Conservation (phyloP, 2,113 vertebrate species). For the Neotragus moschatus region DNA sequence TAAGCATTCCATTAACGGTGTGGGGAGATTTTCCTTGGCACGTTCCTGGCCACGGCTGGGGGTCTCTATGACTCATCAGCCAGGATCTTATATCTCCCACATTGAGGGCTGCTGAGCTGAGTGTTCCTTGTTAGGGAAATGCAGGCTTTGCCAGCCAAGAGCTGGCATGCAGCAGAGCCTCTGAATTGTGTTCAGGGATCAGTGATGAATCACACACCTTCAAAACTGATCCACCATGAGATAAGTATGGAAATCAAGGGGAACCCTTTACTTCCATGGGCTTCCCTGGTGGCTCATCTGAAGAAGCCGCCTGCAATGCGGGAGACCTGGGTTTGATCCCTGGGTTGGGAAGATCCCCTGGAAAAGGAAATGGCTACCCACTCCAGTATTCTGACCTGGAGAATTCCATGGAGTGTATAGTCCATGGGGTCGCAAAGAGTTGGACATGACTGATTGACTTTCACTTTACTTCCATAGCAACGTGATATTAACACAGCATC, state of each 20-base stretch:
- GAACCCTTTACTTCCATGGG: rapidly evolving
- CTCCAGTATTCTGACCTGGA: neutral
- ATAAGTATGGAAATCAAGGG: rapidly evolving
- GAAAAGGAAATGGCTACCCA: neutral
- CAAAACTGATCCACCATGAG: neutral
- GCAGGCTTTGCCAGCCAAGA: neutral
- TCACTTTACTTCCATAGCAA: too few species aligned
- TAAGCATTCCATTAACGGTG: neutral
- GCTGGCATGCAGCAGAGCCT: neutral
- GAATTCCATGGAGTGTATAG: neutral
- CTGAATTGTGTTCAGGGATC: too few species aligned
- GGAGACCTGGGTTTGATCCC: neutral
- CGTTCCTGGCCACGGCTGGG: neutral
- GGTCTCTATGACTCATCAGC: neutral
- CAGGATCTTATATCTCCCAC: neutral
- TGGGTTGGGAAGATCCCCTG: neutral
- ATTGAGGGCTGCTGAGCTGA: neutral
- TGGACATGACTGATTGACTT: neutral
- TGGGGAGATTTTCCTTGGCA: neutral
- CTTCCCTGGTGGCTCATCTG: neutral
- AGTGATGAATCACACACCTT: neutral
- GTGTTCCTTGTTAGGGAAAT: neutral
- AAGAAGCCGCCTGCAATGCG: neutral
- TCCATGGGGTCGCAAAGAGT: neutral
- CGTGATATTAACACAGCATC: rapidly evolving